Conservation (phyloP, 2,113 vertebrate genomes). For the Callithrix jacchus region DNA sequence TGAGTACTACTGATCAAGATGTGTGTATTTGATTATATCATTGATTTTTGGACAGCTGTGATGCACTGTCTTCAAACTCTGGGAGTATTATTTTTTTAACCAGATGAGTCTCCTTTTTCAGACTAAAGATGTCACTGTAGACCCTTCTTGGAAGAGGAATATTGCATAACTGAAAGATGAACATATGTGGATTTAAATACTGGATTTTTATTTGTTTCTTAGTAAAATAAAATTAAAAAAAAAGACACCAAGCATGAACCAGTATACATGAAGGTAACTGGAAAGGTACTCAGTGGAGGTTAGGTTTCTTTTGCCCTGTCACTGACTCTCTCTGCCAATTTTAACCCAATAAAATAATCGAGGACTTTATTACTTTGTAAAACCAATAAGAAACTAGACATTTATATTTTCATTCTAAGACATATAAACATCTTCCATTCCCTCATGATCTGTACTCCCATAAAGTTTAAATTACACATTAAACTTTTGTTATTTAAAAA, state of each 20-base stretch:
- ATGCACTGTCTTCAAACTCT: background rate
- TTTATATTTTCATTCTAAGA: conserved; percentile 2
- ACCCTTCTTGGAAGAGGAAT: background rate
- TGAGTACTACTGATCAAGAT: background rate
- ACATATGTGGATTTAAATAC: background rate
- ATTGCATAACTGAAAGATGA: background rate
- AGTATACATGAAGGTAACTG: background rate
- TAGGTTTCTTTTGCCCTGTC: background rate
- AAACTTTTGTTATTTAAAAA: background rate
- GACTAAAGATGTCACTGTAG: background rate
- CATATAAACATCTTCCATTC: background rate
- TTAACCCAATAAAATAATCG: background rate
- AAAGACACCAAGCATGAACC: background rate
- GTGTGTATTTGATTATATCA: background rate
- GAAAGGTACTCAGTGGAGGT: background rate
- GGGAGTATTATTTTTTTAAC: background rate
- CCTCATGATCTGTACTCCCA: background rate
- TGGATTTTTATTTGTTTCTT: background rate
- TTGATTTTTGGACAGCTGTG: background rate
- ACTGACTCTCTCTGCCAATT: background rate
- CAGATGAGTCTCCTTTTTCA: background rate
- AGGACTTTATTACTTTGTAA: background rate
- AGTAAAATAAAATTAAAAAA: background rate
- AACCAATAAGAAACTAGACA: background rate
- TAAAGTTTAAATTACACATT: conserved; percentile 23